These are phyloP conservation scores for Tetragnatha versicolor DNA, from an alignment of 1,140 invertebrate genomes.

Conservation along the genomic window DNA sequence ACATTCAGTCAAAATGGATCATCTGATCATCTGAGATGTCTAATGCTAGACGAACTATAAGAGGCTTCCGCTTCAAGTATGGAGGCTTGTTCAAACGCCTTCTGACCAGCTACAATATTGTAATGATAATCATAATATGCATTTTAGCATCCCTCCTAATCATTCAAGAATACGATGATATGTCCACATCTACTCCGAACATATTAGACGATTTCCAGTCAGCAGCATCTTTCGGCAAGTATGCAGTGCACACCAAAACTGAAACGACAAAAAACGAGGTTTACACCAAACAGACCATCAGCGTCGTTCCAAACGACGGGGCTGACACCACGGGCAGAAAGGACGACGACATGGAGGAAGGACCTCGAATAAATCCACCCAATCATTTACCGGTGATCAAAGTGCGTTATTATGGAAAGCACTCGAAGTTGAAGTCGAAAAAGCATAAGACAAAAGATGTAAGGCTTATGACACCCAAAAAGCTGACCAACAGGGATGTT, in stretches of 20 bases:
- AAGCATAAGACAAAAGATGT: neutral
- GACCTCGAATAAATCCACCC: neutral
- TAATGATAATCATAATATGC: neutral
- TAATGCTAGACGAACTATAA: neutral
- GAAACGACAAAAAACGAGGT: neutral
- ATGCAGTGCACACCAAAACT: neutral
- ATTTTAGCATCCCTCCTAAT: neutral
- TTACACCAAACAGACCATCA: too few relatives aligned
- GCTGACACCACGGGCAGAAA: neutral
- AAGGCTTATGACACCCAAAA: constrained; percentile 12
- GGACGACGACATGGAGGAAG: neutral
- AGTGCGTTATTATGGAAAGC: constrained; percentile 3
- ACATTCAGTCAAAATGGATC: too few relatives aligned
- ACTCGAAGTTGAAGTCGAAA: neutral
- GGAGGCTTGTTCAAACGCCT: neutral
- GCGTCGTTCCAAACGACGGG: neutral
- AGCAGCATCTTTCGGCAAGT: neutral
- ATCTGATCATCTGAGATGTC: too few relatives aligned
- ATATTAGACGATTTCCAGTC: constrained; percentile 30
- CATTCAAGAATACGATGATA: neutral
- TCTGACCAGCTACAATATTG: neutral
- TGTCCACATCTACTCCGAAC: neutral
- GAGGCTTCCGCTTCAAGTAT: constrained; percentile 28
- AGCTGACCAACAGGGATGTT: constrained; percentile 27
- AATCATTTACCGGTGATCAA: constrained; percentile 21